These are phyloP conservation scores for Mastomys natalensis DNA, from an alignment of 2,113 vertebrate species.

Conservation along the genomic window DNA sequence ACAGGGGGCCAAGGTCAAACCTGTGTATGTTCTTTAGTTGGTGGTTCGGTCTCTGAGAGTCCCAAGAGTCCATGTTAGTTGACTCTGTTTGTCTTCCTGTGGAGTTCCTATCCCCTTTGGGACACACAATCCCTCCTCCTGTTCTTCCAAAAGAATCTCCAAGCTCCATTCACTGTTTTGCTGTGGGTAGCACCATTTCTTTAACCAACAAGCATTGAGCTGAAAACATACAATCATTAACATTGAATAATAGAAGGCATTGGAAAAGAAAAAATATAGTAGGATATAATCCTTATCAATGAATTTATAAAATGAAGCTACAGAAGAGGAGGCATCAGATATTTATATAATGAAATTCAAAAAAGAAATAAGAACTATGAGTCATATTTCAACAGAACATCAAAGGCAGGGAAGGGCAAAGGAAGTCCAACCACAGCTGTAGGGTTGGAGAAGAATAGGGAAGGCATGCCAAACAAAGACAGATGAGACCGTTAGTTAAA, in stretches of 20 bases:
- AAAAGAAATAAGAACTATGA: neutral
- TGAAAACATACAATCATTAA: neutral
- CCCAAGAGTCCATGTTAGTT: no score
- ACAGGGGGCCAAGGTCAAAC: no score
- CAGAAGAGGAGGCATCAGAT: neutral
- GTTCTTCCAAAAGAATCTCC: no score
- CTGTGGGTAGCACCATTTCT: neutral
- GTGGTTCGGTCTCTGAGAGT: no score
- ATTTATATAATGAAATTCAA: constrained; percentile 23
- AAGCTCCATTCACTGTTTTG: no score
- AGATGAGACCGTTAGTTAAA: neutral
- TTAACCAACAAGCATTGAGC: neutral
- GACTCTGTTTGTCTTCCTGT: no score
- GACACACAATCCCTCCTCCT: no score
- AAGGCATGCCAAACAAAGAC: neutral
- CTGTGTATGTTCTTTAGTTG: no score
- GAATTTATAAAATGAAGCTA: neutral
- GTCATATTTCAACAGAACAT: constrained; percentile 14
- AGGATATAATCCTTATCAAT: neutral
- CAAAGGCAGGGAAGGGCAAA: neutral
- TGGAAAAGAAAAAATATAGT: constrained; percentile 16
- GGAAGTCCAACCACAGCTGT: neutral
- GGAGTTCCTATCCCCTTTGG: no score
- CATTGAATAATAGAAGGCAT: neutral
- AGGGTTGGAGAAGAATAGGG: fast-evolving